Percentiles rank a stretch among this genome's conserved stretches.
phyloP scores from a whole-genome alignment of 2,113 vertebrate species.

The Pagrus major region DNA sequence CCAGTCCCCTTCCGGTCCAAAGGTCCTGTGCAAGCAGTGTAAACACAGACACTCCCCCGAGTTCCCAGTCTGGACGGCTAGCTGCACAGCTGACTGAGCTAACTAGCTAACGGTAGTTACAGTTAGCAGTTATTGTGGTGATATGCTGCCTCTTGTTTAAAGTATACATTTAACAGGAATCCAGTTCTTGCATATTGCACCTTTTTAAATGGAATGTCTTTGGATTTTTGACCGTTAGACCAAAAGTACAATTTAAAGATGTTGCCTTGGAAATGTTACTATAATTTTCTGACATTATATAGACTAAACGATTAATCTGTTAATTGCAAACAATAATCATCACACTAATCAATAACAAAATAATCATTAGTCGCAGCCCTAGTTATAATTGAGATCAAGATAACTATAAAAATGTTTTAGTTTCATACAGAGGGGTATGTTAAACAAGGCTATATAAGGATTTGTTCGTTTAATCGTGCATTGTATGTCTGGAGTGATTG shows the following conservation, averaged over 20 bases:
- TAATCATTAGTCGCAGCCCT: neutral
- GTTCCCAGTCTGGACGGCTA: too few relatives aligned
- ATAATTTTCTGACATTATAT: neutral
- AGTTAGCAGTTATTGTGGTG: too few relatives aligned
- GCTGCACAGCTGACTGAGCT: too few relatives aligned
- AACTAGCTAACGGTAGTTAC: too few relatives aligned
- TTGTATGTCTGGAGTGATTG: slow-evolving; percentile 55
- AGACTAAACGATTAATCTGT: neutral
- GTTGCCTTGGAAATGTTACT: neutral
- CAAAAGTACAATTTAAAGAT: neutral
- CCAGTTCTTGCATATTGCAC: too few relatives aligned
- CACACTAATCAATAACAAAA: neutral
- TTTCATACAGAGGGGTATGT: neutral
- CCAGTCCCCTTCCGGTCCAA: too few relatives aligned
- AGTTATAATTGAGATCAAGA: neutral
- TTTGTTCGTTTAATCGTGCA: slow-evolving; percentile 35
- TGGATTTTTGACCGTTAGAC: neutral
- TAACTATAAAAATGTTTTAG: neutral
- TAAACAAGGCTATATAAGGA: neutral
- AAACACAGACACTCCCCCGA: too few relatives aligned
- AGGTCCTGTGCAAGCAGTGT: too few relatives aligned
- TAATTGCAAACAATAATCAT: neutral
- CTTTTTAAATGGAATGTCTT: slow-evolving; percentile 4
- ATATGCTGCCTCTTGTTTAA: too few relatives aligned
- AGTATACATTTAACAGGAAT: too few relatives aligned